phyloP scores from a whole-genome alignment of 1,140 invertebrate species.

The Nasonia giraulti region DNA sequence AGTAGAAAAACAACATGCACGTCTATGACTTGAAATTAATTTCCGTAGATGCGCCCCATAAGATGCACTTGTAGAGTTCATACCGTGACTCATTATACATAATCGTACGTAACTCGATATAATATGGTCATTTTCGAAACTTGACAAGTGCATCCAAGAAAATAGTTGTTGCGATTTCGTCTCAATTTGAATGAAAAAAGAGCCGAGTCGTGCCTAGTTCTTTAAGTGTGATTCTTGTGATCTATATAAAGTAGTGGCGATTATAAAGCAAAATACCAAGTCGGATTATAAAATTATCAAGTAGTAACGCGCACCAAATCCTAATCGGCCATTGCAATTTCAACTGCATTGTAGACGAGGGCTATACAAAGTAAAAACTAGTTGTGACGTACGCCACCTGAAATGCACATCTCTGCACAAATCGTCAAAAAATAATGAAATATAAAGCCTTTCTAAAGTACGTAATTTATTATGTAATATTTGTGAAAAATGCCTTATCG shows the following conservation, averaged over 20 bases:
- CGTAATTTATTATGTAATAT: not conserved
- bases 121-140: not conserved
- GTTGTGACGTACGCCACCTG: not conserved
- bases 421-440: slow-evolving; percentile 1
- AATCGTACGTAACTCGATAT: not conserved
- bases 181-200: not conserved
- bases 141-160: not conserved
- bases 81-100: too few species aligned
- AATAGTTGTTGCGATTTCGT: not conserved
- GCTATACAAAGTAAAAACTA: not conserved
- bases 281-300: not conserved
- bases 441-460: not conserved
- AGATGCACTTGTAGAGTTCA: too few species aligned
- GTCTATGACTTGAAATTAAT: not conserved
- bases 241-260: not conserved
- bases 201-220: not conserved
- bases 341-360: not conserved
- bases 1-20: not conserved
- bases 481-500: not conserved
- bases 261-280: not conserved
- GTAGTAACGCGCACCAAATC: not conserved
- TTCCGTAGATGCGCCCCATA: not conserved
- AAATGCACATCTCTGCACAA: not conserved
- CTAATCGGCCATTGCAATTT: not conserved
- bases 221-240: not conserved